Base-by-base conservation (phyloP, 2,888 invertebrate genomes). In the Pyrochroa serraticornis region DNA sequence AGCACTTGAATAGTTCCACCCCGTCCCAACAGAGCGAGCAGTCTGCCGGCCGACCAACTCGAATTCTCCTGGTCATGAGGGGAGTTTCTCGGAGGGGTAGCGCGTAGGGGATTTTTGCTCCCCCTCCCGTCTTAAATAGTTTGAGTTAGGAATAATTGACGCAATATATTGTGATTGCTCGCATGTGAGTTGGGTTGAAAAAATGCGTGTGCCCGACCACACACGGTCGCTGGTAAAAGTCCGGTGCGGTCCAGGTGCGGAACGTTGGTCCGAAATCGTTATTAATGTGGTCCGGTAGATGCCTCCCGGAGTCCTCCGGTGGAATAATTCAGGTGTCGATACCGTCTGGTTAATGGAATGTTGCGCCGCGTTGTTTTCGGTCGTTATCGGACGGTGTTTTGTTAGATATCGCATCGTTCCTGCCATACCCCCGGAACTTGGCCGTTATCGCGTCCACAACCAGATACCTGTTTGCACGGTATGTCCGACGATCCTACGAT, bases 301-400 rank as follows among this genome's bases (percentile, higher is more conserved):
- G 44, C 58, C 53, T 52, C 22, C 22, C 22, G 22, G 22, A 22
- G 22, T 22, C 22, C n/a, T 22, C 49, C 50, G 51, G 42, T 41
- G 49, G 49, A 56, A 62, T 63, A 60, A 65, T 65, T 65, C 63
- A 63, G 63, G 63, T 63, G 58, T 42, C 35, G 52, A 58, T 56
- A 58, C 53, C 43, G 48, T 43, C 57, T 56, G 57, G 54, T 58
- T 62, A 65, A 65, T 65, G 63, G 65, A 65, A 63, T 65, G 63
- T 57, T 60, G 56, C 52, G 46, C 51, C 46, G 61, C 56, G 64
- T 62, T 62, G 62, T 62, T 64, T 64, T 46, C 45, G 60, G 58
- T 61, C 58, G 60, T 63, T 65, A 65, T 65, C 63, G 53, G 49
- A 53, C 44, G 43, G 46, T 55, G 62, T 62, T 58, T 58, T 63